These are phyloP conservation scores for Anolis apletophallus DNA, from an alignment of 2,797 vertebrate genomes.

Conservation along the genomic window DNA sequence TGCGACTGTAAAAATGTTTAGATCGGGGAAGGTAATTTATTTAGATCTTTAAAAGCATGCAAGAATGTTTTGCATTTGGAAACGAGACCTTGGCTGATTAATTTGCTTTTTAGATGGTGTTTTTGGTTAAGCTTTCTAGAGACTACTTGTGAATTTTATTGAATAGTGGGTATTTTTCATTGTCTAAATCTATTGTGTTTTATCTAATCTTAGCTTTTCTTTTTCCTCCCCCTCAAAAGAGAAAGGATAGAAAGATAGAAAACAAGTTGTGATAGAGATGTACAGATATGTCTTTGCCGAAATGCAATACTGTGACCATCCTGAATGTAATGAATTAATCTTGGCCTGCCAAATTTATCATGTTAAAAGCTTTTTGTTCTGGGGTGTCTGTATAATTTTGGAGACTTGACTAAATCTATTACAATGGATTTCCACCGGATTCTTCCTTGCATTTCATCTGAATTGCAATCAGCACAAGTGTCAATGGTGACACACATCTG, in stretches of 20 bases:
- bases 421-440: not conserved
- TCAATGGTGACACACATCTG: not conserved
- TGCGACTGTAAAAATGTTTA: constrained; percentile 51
- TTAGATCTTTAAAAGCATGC: constrained; percentile 30
- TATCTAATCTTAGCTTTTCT: not conserved
- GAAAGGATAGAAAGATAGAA: not conserved
- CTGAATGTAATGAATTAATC: constrained; percentile 18
- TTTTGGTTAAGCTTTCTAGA: constrained; percentile 33
- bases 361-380: constrained; percentile 31
- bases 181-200: constrained; percentile 22
- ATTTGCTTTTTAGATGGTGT: constrained; percentile 20
- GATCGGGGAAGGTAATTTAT: constrained; percentile 35
- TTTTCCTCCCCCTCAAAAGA: not conserved
- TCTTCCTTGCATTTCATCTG: not conserved
- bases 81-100: constrained; percentile 25
- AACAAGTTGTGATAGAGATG: not conserved
- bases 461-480: not conserved
- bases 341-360: constrained; percentile 19
- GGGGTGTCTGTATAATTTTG: not conserved
- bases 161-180: constrained; percentile 18
- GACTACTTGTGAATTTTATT: constrained; percentile 28
- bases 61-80: constrained; percentile 4
- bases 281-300: not conserved
- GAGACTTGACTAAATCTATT: constrained; percentile 3
- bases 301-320: not conserved